Percentiles rank a stretch among this genome's conserved stretches.
phyloP scores from a whole-genome alignment of 2,113 vertebrate genomes.

The Hypanus sabinus region DNA sequence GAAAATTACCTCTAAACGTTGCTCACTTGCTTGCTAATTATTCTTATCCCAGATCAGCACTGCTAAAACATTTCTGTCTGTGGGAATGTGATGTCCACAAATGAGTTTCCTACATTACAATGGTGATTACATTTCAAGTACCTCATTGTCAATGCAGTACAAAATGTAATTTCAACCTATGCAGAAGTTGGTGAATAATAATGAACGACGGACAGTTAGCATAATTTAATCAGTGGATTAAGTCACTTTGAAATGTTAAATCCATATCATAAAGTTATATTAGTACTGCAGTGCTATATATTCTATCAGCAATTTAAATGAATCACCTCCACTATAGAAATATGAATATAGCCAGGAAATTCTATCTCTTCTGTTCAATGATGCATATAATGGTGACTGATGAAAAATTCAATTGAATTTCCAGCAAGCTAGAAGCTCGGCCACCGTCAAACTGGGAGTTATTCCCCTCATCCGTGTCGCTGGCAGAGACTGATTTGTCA shows the following conservation, averaged over 20 bases:
- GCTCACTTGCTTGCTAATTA: too few species aligned
- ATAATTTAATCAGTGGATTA: conserved; percentile 24
- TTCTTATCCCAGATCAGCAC: too few species aligned
- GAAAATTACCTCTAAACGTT: too few species aligned
- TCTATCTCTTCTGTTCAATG: neutral
- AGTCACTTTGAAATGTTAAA: neutral
- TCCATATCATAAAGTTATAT: conserved; percentile 26
- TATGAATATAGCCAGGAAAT: conserved; percentile 14
- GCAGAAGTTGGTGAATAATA: neutral
- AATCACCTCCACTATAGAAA: conserved; percentile 10
- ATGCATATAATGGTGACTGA: conserved; percentile 29
- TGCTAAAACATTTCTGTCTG: too few species aligned
- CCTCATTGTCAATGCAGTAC: too few species aligned
- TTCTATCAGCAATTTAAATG: conserved; percentile 32
- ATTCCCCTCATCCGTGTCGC: neutral
- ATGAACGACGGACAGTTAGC: neutral
- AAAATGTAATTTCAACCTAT: conserved; percentile 16
- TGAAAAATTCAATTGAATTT: conserved; percentile 33
- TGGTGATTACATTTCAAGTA: too few species aligned
- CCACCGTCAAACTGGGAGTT: neutral
- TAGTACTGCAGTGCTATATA: neutral
- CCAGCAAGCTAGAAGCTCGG: neutral
- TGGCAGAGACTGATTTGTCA: conserved; percentile 10
- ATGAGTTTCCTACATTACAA: too few species aligned
- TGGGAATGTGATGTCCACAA: too few species aligned